Conservation (phyloP, 2,797 vertebrate genomes). For the Philypnodon macrostomus region DNA sequence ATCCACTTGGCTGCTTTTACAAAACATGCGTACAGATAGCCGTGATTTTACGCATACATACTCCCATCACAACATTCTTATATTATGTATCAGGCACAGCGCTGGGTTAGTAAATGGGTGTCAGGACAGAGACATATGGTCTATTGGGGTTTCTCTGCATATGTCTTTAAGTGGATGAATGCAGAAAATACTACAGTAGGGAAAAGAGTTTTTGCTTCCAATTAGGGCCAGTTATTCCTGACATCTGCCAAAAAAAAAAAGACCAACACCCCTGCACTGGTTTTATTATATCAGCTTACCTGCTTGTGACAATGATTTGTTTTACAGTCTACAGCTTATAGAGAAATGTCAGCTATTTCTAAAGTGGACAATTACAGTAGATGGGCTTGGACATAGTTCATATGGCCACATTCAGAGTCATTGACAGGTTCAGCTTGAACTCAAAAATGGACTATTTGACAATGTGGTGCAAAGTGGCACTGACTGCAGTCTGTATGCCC, state of each 20-base stretch:
- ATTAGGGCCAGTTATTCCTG: slow-evolving; percentile 60
- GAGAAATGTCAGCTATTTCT: slow-evolving; percentile 42
- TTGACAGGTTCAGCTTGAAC: too few species aligned
- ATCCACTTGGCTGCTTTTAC: slow-evolving; percentile 35
- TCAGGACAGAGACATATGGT: slow-evolving; percentile 9
- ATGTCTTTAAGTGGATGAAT: background rate
- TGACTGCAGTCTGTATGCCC: too few species aligned
- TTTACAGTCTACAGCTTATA: slow-evolving; percentile 46
- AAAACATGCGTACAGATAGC: background rate
- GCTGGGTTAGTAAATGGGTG: slow-evolving; percentile 13
- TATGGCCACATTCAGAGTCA: slow-evolving; percentile 13
- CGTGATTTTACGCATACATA: slow-evolving; percentile 8
- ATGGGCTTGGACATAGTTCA: slow-evolving; percentile 7
- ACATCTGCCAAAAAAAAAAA: slow-evolving; percentile 59
- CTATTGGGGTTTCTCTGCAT: background rate
- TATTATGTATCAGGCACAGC: slow-evolving; percentile 6
- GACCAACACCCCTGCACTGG: slow-evolving; percentile 36
- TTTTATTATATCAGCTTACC: slow-evolving; percentile 36
- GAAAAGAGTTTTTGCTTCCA: slow-evolving; percentile 47
- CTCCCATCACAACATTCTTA: slow-evolving; percentile 15
- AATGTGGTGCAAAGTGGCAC: too few species aligned
- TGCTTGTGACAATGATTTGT: slow-evolving; percentile 49
- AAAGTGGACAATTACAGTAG: slow-evolving; percentile 24
- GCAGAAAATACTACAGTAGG: slow-evolving; percentile 25
- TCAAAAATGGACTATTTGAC: too few species aligned